Percentiles rank a stretch among this genome's conserved stretches.
These are phyloP conservation scores for Fregetta grallaria DNA, from an alignment of 2,113 vertebrate species.

Conservation along the genomic window DNA sequence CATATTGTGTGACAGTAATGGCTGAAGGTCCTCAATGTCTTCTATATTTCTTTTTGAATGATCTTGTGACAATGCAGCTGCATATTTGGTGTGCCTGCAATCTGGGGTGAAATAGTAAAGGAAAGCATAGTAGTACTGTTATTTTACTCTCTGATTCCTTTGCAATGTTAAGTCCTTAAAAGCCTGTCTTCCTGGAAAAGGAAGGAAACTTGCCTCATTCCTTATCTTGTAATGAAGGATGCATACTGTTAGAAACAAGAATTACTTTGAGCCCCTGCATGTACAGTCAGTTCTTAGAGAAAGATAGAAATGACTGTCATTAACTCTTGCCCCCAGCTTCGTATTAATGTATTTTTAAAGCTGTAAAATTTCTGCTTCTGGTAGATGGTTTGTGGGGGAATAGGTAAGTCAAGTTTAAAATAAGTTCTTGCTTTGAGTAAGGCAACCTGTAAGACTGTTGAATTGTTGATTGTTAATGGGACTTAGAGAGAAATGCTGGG, in stretches of 20 bases:
- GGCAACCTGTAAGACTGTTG: neutral
- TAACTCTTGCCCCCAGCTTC: neutral
- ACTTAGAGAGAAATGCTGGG: neutral
- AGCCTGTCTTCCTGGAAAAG: neutral
- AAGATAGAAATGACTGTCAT: slow-evolving; percentile 11
- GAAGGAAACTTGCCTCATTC: neutral
- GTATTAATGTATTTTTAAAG: neutral
- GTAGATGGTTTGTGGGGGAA: neutral
- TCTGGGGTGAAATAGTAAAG: neutral
- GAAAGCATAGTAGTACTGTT: neutral
- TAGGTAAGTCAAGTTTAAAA: neutral
- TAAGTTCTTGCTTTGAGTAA: neutral
- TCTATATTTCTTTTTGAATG: neutral
- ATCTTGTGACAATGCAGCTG: neutral
- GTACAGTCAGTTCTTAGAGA: neutral
- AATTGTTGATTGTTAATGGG: neutral
- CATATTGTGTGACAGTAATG: neutral
- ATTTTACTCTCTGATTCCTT: neutral
- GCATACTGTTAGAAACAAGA: neutral
- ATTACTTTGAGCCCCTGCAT: neutral
- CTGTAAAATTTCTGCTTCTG: neutral
- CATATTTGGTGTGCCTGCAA: neutral
- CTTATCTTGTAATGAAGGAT: neutral
- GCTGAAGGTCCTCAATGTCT: neutral
- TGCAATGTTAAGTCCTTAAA: neutral